Percentiles rank a stretch among this genome's conserved stretches.
Conservation (phyloP, 2,888 invertebrate species). For the Fabriciana adippe region DNA sequence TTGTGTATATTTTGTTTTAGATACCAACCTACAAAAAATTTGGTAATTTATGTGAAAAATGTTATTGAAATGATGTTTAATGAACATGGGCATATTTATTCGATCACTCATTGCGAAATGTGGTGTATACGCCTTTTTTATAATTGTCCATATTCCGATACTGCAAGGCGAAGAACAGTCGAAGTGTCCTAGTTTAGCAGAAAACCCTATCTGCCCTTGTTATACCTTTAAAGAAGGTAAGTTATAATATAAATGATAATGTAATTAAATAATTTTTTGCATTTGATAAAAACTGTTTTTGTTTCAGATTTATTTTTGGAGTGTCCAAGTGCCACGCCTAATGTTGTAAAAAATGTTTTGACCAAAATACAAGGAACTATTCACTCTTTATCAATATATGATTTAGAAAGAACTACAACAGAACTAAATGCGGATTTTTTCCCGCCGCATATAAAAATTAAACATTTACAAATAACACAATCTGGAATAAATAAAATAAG, state of each 20-base stretch:
- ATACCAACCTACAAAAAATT: slow-evolving; percentile 33
- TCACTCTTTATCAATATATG: slow-evolving; percentile 94
- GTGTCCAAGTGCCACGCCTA: slow-evolving; percentile 91
- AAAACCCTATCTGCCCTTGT: slow-evolving; percentile 93
- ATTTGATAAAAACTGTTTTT: background rate
- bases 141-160: slow-evolving; percentile 75
- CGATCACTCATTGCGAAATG: slow-evolving; percentile 69
- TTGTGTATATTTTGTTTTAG: slow-evolving; percentile 40
- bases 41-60: slow-evolving; percentile 66
- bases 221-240: slow-evolving; percentile 94
- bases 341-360: slow-evolving; percentile 87
- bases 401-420: slow-evolving; percentile 91
- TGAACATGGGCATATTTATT: slow-evolving; percentile 69
- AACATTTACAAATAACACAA: slow-evolving; percentile 89
- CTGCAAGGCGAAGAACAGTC: slow-evolving; percentile 80
- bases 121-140: slow-evolving; percentile 81
- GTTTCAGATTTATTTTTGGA: slow-evolving; percentile 89
- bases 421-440: slow-evolving; percentile 89
- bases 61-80: slow-evolving; percentile 72
- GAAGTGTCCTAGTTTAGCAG: slow-evolving; percentile 88
- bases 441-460: slow-evolving; percentile 86
- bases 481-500: slow-evolving; percentile 87
- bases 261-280: background rate
- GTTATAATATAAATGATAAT: slow-evolving; percentile 22
- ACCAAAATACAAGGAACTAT: slow-evolving; percentile 86